These are phyloP conservation scores for Bagarius yarrelli DNA, from an alignment of 2,113 vertebrate species.

Conservation along the genomic window DNA sequence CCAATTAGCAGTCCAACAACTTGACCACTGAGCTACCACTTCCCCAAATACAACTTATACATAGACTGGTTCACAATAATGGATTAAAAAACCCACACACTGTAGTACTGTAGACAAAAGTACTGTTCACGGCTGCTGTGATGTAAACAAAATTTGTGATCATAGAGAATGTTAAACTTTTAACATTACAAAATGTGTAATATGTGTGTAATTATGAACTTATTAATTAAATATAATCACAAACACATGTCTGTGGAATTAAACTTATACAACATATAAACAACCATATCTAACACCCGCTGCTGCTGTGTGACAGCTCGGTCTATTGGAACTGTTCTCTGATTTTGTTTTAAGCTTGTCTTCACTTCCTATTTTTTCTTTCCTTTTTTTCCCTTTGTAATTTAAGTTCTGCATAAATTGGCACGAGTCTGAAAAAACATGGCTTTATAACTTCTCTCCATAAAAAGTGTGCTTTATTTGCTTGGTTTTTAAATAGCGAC, in stretches of 20 bases:
- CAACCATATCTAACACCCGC: background rate
- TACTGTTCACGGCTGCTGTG: background rate
- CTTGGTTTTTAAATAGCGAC: background rate
- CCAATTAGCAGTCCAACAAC: too few species aligned
- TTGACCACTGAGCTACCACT: too few species aligned
- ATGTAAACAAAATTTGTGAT: too few species aligned
- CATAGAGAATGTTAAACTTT: too few species aligned
- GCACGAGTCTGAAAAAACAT: background rate
- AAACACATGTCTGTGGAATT: too few species aligned
- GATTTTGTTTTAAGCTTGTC: slow-evolving; percentile 24
- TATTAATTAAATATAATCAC: too few species aligned
- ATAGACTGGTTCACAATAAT: too few species aligned
- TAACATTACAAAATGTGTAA: too few species aligned
- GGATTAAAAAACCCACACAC: too few species aligned
- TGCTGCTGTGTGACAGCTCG: slow-evolving; percentile 5
- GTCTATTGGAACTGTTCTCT: slow-evolving; percentile 22
- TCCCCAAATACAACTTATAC: too few species aligned
- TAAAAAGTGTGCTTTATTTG: background rate
- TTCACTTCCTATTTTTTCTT: slow-evolving; percentile 26
- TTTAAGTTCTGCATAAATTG: slow-evolving; percentile 15
- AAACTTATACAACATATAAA: too few species aligned
- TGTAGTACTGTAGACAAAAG: background rate
- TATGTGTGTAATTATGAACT: too few species aligned
- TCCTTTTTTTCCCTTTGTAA: background rate
- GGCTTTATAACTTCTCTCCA: background rate